A percentile compares a stretch with the other conserved stretches of the same genome.
phyloP scores from a whole-genome alignment of 2,113 vertebrate species.

The Neolamprologus kungweensis region DNA sequence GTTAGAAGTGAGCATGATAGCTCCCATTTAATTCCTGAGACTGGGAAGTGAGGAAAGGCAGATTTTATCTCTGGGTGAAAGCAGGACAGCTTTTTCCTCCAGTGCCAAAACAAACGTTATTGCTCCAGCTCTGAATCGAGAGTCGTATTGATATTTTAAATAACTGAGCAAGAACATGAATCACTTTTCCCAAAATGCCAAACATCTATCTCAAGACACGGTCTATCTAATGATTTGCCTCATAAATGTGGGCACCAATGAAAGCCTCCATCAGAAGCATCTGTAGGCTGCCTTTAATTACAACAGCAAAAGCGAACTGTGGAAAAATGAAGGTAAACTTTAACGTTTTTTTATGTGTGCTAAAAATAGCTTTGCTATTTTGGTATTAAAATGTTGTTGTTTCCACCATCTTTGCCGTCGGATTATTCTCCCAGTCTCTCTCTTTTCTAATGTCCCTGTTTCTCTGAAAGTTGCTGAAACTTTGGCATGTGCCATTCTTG shows the following conservation, averaged over 20 bases:
- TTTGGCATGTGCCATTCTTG: neutral
- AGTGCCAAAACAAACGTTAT: neutral
- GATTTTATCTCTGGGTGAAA: neutral
- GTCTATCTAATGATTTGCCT: neutral
- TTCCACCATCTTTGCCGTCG: rapidly evolving
- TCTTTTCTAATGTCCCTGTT: neutral
- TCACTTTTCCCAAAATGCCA: neutral
- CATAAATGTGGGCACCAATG: neutral
- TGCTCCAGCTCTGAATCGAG: neutral
- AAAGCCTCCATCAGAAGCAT: neutral
- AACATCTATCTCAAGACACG: rapidly evolving
- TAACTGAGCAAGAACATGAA: neutral
- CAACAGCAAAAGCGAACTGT: neutral
- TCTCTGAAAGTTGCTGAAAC: neutral
- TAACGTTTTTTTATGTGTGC: neutral
- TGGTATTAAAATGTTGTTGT: neutral
- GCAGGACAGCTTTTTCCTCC: neutral
- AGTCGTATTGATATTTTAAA: neutral
- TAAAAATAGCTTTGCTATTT: rapidly evolving
- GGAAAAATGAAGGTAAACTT: neutral
- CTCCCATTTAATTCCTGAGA: neutral
- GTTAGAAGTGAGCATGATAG: neutral
- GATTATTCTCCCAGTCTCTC: neutral
- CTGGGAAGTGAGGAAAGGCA: neutral
- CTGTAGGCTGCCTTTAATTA: neutral